Evolutionary conservation across 1,140 invertebrate genomes (phyloP).

Genomic region (Acromyrmex charruanus): DNA sequence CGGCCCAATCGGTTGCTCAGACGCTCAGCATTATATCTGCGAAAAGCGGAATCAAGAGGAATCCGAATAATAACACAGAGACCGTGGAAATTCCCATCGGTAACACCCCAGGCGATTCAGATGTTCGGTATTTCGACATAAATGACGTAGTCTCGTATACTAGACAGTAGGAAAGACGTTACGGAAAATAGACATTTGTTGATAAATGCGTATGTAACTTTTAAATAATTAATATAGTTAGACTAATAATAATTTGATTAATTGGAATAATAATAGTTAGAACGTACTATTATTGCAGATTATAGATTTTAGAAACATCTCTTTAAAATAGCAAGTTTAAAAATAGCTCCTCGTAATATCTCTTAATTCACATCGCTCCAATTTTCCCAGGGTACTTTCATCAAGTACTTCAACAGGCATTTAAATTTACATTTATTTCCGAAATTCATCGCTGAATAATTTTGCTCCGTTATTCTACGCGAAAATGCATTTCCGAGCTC

Average conservation of each 20-base stretch:
- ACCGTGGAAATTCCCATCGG: slow-evolving; percentile 26
- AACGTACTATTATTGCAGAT: background rate
- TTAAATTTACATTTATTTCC: slow-evolving; percentile 5
- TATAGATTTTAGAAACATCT: background rate
- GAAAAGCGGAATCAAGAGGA: slow-evolving; percentile 20
- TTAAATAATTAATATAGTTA: background rate
- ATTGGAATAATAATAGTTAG: background rate
- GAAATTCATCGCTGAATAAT: slow-evolving; percentile 23
- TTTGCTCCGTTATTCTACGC: background rate
- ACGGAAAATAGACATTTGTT: background rate
- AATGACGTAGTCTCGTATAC: background rate
- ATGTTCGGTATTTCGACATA: background rate
- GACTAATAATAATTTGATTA: slow-evolving; percentile 6
- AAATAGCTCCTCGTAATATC: background rate
- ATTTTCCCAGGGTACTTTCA: background rate
- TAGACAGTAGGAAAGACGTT: background rate
- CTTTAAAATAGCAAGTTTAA: background rate
- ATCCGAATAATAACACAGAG: slow-evolving; percentile 35
- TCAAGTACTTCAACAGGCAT: background rate
- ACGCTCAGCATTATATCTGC: slow-evolving; percentile 91
- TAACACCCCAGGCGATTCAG: background rate
- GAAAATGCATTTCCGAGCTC: slow-evolving; percentile 2
- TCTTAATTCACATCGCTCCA: background rate
- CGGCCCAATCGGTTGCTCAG: slow-evolving; percentile 88
- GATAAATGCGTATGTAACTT: background rate